These are phyloP conservation scores for Hippocampus barbouri DNA, from an alignment of 2,113 vertebrate species.

Conservation along the genomic window DNA sequence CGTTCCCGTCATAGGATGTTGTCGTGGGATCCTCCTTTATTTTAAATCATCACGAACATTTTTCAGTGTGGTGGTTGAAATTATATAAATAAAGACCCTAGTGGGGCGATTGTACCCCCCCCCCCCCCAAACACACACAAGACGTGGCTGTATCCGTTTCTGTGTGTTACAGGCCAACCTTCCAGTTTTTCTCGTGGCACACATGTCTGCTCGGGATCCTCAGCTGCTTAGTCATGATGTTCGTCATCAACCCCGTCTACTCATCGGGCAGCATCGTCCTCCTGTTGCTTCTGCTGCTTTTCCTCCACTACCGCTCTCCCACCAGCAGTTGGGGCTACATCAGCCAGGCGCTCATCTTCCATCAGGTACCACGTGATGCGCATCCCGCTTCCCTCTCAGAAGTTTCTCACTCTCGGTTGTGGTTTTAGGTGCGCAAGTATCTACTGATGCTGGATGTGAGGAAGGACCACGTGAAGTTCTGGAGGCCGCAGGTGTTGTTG, in stretches of 20 bases:
- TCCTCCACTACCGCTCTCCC: conserved; percentile 81
- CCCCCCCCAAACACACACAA: neutral
- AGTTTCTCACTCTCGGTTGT: neutral
- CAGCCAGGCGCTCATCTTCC: conserved; percentile 88
- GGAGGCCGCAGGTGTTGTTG: conserved; percentile 79
- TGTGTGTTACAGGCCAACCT: conserved; percentile 77
- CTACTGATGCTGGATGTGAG: conserved; percentile 79
- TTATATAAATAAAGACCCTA: too few species aligned
- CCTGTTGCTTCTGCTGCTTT: conserved; percentile 78
- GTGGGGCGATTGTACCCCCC: too few species aligned
- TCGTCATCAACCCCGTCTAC: conserved; percentile 82
- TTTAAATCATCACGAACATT: too few species aligned
- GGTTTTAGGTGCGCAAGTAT: conserved; percentile 77
- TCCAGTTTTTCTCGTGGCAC: conserved; percentile 87
- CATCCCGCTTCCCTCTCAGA: neutral
- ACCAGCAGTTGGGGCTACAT: conserved; percentile 91
- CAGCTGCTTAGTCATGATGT: conserved; percentile 89
- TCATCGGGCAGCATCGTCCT: conserved; percentile 81
- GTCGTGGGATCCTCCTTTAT: too few species aligned
- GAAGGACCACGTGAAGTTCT: conserved; percentile 84
- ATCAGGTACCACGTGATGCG: conserved; percentile 64
- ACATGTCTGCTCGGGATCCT: conserved; percentile 83
- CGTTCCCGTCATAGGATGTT: neutral
- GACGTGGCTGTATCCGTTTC: neutral
- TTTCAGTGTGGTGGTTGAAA: too few species aligned